Conservation (phyloP, 2,797 vertebrate species). For the Loris lydekkerianus region DNA sequence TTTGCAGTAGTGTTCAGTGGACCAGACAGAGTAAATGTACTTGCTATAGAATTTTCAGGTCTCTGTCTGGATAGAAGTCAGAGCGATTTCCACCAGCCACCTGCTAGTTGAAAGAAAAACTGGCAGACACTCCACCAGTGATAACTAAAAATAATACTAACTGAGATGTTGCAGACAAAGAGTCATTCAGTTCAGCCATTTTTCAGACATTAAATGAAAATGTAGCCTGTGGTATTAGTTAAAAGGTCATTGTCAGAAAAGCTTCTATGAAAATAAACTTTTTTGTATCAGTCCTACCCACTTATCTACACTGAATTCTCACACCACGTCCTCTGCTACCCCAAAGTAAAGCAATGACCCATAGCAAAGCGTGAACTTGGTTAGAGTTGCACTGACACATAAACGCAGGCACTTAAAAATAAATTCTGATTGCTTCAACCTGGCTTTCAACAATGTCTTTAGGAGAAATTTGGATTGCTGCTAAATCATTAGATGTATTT, state of each 20-base stretch:
- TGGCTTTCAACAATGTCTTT: not conserved
- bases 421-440: not conserved
- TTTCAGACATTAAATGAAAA: constrained; percentile 33
- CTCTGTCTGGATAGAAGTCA: not conserved
- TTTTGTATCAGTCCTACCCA: not conserved
- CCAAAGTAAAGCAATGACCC: not conserved
- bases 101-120: not conserved
- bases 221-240: not conserved
- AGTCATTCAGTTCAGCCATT: not conserved
- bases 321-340: rapidly evolving
- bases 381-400: not conserved
- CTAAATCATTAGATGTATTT: not conserved
- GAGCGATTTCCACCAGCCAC: not conserved
- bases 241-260: not conserved
- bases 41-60: not conserved
- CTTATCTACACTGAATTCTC: not conserved
- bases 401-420: not conserved
- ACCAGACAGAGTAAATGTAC: not conserved
- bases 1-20: not conserved
- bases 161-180: not conserved
- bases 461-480: not conserved
- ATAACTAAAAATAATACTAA: not conserved
- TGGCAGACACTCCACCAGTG: not conserved
- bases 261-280: not conserved
- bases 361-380: not conserved